Percentiles rank a stretch among this genome's conserved stretches.
Conservation (phyloP, 2,888 invertebrate species). For the Cryptocephalus primarius region DNA sequence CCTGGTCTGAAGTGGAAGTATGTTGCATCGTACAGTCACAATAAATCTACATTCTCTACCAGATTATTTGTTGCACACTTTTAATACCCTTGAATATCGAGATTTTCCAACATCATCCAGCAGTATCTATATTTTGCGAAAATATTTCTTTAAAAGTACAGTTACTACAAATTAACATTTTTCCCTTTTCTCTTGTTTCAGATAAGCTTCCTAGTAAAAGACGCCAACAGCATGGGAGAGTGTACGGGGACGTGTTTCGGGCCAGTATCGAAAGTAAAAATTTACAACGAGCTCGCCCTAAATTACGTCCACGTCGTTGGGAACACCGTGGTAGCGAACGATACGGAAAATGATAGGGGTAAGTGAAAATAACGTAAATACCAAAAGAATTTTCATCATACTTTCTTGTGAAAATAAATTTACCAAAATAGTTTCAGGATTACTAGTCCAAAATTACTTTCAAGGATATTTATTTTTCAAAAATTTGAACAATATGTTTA, state of each 20-base stretch:
- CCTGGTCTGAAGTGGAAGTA: too few relatives aligned
- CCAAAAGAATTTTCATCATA: not conserved
- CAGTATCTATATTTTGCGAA: too few relatives aligned
- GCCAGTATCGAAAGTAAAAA: slow-evolving; percentile 16
- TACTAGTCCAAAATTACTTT: too few relatives aligned
- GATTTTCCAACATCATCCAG: not conserved
- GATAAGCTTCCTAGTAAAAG: slow-evolving; percentile 15
- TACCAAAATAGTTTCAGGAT: too few relatives aligned
- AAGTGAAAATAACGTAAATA: not conserved
- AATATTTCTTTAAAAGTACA: too few relatives aligned
- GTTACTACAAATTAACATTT: too few relatives aligned
- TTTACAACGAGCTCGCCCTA: slow-evolving; percentile 18
- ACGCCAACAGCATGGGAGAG: slow-evolving; percentile 10
- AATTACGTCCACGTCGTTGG: slow-evolving; percentile 22
- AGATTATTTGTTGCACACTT: too few relatives aligned
- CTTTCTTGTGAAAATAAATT: not conserved
- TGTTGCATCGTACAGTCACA: too few relatives aligned
- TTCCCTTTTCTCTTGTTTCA: slow-evolving; percentile 12
- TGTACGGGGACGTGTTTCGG: slow-evolving; percentile 14
- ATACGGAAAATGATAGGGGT: slow-evolving; percentile 8
- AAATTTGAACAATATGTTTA: too few relatives aligned
- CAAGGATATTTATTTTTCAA: too few relatives aligned
- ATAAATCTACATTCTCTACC: too few relatives aligned
- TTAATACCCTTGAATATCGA: too few relatives aligned
- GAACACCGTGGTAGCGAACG: slow-evolving; percentile 17